A percentile compares a stretch with the other conserved stretches of the same genome.
Conservation (phyloP, 2,888 invertebrate genomes). For the Eupithecia vulgata region DNA sequence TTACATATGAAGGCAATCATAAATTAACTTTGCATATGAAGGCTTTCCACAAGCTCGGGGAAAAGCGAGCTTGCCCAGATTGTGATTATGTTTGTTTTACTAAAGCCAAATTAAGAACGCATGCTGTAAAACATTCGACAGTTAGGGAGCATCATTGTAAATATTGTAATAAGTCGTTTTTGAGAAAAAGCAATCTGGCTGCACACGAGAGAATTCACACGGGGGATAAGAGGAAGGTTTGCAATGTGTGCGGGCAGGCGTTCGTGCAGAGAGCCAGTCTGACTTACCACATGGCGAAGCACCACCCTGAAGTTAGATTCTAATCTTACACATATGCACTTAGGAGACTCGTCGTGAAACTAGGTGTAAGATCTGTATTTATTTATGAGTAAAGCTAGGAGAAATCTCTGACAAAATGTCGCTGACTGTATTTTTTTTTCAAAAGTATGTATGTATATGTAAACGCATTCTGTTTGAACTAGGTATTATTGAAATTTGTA, state of each 20-base stretch:
- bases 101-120: not conserved
- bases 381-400: too few species aligned
- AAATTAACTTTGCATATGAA: not conserved
- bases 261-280: slow-evolving; percentile 77
- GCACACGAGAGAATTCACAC: slow-evolving; percentile 73
- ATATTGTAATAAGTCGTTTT: slow-evolving; percentile 73
- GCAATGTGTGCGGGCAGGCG: slow-evolving; percentile 67
- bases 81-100: slow-evolving; percentile 25
- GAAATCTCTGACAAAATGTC: too few species aligned
- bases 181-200: slow-evolving; percentile 62
- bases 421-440: too few species aligned
- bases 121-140: slow-evolving; percentile 14
- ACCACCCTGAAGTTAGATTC: slow-evolving; percentile 70
- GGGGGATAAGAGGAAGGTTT: slow-evolving; percentile 68
- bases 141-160: slow-evolving; percentile 25
- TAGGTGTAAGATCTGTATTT: too few species aligned
- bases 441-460: too few species aligned
- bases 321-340: slow-evolving; percentile 36
- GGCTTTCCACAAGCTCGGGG: slow-evolving; percentile 29
- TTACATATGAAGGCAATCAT: not conserved
- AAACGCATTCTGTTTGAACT: too few species aligned
- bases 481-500: too few species aligned
- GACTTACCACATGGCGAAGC: slow-evolving; percentile 75
- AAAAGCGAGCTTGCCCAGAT: slow-evolving; percentile 30
- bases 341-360: too few species aligned